Conservation (phyloP, 2,888 invertebrate species). For the Noctua comes region DNA sequence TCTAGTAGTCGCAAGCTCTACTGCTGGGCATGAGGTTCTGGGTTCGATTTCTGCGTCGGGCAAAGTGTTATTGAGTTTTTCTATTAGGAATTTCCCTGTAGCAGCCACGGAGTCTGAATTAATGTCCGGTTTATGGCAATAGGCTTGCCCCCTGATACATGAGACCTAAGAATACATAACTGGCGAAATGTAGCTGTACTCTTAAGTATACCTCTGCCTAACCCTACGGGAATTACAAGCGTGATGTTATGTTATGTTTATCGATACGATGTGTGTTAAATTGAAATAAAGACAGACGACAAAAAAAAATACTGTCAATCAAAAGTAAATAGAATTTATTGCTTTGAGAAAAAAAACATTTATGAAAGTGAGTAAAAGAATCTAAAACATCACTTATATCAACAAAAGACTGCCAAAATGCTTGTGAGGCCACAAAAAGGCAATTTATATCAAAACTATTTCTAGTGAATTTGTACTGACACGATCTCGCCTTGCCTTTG, state of each 20-base stretch:
- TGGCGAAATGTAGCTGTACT: not conserved
- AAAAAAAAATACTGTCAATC: not conserved
- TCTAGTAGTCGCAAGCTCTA: not conserved
- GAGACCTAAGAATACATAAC: not conserved
- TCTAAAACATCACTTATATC: not conserved
- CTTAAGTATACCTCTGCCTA: not conserved
- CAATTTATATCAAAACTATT: conserved; percentile 31
- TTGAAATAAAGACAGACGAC: not conserved
- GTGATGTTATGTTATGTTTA: not conserved
- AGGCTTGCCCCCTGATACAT: not conserved
- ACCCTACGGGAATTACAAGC: not conserved
- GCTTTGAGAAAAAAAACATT: not conserved
- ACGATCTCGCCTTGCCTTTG: conserved; percentile 15
- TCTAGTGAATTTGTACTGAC: conserved; percentile 32
- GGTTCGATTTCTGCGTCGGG: not conserved
- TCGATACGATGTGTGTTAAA: not conserved
- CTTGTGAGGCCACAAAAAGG: conserved; percentile 20
- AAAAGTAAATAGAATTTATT: not conserved
- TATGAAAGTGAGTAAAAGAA: not conserved
- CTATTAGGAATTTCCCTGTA: not conserved
- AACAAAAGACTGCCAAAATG: conserved; percentile 28
- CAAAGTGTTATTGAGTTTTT: not conserved
- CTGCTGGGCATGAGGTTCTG: not conserved
- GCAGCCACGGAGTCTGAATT: not conserved
- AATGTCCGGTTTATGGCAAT: not conserved